Base-by-base conservation (phyloP, 2,113 vertebrate species). In the Caranx ignobilis region DNA sequence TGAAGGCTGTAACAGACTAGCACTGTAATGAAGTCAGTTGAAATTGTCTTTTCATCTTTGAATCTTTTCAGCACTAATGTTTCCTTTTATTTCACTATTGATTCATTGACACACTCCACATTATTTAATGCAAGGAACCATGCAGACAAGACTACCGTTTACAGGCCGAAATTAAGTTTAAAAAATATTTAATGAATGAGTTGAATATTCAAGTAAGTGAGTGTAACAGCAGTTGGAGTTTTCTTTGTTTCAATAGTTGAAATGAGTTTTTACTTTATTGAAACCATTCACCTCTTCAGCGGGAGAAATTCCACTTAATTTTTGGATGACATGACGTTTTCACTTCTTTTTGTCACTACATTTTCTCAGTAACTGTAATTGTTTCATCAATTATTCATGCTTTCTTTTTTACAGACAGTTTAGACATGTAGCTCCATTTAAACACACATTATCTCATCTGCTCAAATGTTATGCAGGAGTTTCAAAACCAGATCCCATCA, bases 1-100 rank as follows among this genome's bases (percentile, higher is more conserved):
- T 61, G 66, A 78, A 65, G 74, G 52, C 32, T 70, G 21, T 81
- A 48, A 47, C 32, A 66, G 52, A 82, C 21, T 13, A 60, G 35
- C 34, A 39, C 62, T 66, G 54, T 52, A 48, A 47, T 60, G 11
- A 77, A 66, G 77, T 72, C 12, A 55, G 3, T 54, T 67, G 26
- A 19, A 71, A 32, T 62, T 39, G 65, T 83, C 55, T 60, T 82
- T 52, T 50, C 11, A 34, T 31, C 13, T 32, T 48, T 48, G 48
- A 78, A 65, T 75, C 26, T 63, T 59, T 56, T 72, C 18, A 78
- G 37, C 76, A 11, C 66, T 26, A 18, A 43, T 12, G 26, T 47
- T 73, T 79, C 67, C n/a, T 70, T 50, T 79, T 21, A 31, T 78
- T 34, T 77, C 60, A 66, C 57, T 70, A 71, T 71, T 85, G 55